Percentiles rank a stretch among this genome's conserved stretches.
These are phyloP conservation scores for Haliclona indistincta DNA, from an alignment of 37 sponge, comb jelly and placozoan species.

Conservation along the genomic window DNA sequence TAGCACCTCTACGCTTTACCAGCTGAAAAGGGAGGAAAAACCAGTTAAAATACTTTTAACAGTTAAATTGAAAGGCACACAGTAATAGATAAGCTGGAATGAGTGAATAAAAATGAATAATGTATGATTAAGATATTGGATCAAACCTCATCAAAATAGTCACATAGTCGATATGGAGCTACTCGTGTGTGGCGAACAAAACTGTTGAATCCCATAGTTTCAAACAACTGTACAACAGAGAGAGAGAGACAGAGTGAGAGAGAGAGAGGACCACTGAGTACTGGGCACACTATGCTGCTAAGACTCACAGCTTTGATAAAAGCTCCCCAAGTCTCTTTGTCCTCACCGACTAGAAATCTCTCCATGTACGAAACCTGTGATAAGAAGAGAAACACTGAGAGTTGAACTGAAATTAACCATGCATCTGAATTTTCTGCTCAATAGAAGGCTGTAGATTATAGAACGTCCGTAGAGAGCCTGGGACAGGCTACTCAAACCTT, in stretches of 20 bases:
- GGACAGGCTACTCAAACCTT: no score
- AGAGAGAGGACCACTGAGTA: not conserved
- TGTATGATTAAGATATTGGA: not conserved
- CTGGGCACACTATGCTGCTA: not conserved
- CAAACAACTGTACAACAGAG: constrained; percentile 36
- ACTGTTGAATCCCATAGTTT: constrained; percentile 59
- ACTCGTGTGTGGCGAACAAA: constrained; percentile 44
- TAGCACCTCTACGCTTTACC: not conserved
- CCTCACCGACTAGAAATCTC: not conserved
- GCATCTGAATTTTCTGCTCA: no score
- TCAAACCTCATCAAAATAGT: constrained; percentile 59
- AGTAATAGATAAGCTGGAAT: not conserved
- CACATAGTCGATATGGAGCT: constrained; percentile 67
- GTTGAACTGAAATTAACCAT: no score
- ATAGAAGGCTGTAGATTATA: no score
- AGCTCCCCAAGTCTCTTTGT: not conserved
- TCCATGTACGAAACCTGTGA: no score
- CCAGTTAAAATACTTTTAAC: not conserved
- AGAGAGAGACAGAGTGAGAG: not conserved
- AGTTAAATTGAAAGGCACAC: not conserved
- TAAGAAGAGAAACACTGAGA: no score
- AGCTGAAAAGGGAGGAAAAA: not conserved
- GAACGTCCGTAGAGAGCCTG: no score
- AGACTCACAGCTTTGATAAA: constrained; percentile 1
- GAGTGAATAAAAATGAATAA: not conserved